A percentile compares a stretch with the other conserved stretches of the same genome.
Conservation (phyloP, 2,113 vertebrate species). For the Guaruba guarouba region DNA sequence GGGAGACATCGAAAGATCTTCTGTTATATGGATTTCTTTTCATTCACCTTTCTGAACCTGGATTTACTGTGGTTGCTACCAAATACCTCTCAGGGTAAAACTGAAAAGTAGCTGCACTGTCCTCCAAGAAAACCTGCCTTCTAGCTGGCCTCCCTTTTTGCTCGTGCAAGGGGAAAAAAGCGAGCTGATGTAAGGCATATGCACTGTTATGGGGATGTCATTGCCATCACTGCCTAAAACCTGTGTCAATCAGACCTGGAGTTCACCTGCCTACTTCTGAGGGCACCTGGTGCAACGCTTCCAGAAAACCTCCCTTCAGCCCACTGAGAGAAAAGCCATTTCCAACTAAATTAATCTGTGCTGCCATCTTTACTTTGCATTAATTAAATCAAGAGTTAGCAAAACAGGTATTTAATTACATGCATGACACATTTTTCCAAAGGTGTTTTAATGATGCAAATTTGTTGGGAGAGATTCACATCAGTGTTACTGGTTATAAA, state of each 20-base stretch:
- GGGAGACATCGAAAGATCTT: not conserved
- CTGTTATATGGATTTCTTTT: not conserved
- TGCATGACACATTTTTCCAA: conserved; percentile 50
- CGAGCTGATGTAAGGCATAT: not conserved
- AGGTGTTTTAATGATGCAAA: conserved; percentile 50
- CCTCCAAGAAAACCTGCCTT: not conserved
- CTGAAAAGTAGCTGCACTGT: not conserved
- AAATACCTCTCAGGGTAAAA: not conserved
- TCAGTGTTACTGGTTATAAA: conserved; percentile 15
- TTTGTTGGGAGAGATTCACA: conserved; percentile 38
- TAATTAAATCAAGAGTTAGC: conserved; percentile 61
- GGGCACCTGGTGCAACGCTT: not conserved
- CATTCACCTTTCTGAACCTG: not conserved
- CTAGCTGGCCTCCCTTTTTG: not conserved
- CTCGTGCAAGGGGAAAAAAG: not conserved
- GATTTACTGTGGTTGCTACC: not conserved
- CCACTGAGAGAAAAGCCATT: conserved; percentile 33
- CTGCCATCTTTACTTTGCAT: conserved; percentile 33
- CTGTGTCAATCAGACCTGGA: not conserved
- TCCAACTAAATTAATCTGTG: conserved; percentile 48
- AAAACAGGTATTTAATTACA: conserved; percentile 65
- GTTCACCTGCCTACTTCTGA: not conserved
- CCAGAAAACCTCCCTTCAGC: not conserved
- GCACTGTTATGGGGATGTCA: not conserved
- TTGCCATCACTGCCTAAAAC: not conserved